Conservation (phyloP, 2,113 vertebrate genomes). For the Opisthocomus hoazin region DNA sequence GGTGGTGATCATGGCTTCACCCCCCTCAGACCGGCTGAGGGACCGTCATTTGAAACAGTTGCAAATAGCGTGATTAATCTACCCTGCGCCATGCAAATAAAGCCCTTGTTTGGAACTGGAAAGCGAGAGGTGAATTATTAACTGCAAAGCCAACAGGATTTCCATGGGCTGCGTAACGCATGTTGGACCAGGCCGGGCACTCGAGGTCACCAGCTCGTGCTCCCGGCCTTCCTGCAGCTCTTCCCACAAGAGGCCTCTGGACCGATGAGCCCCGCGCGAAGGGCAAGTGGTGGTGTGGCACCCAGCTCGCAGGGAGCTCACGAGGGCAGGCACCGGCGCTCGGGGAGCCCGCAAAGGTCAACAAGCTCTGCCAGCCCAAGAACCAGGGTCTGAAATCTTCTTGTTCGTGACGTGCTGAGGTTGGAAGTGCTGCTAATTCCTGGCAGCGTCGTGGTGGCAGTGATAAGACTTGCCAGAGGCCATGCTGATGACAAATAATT, state of each 20-base stretch:
- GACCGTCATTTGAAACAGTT: not conserved
- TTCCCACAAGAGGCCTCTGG: not conserved
- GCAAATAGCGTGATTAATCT: not conserved
- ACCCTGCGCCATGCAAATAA: not conserved
- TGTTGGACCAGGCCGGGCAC: accelerated
- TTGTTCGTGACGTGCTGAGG: accelerated
- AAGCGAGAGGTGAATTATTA: not conserved
- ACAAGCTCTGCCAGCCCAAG: accelerated
- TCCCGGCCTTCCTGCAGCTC: accelerated
- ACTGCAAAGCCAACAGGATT: not conserved
- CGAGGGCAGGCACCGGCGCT: accelerated
- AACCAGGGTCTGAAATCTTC: not conserved
- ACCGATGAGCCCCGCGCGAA: too few relatives aligned
- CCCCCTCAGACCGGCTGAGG: accelerated
- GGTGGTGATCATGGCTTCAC: accelerated
- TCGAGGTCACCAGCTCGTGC: accelerated
- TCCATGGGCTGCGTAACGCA: accelerated
- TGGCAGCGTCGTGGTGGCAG: accelerated
- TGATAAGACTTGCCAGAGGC: not conserved
- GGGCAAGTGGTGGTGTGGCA: accelerated
- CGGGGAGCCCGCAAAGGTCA: accelerated
- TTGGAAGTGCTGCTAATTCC: not conserved
- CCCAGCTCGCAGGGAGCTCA: accelerated
- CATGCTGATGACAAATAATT: not conserved
- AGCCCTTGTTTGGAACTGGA: not conserved